Evolutionary conservation across 2,797 vertebrate genomes (phyloP), one percentile per base, ranked within the genome.

Genomic region (Ptychobarbus kaznakovi): DNA sequence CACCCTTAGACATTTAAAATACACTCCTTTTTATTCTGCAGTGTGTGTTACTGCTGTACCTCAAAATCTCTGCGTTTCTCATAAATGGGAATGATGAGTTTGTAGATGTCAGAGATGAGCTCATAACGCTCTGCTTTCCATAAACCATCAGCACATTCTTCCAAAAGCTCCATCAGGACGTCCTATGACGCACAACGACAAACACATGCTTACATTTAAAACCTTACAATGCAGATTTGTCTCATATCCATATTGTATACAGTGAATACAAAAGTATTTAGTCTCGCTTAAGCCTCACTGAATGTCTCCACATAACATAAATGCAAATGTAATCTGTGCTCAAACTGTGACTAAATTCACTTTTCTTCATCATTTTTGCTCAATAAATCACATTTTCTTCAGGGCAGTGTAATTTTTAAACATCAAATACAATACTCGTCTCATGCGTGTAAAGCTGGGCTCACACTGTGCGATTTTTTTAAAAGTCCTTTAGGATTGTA

Each of bases 91-190:
- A 99, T 99, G 79, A 99, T 98, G 88, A 99, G 97, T 87, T 98
- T 99, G 90, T 99, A 99, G 93, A 99, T 95, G 91, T 99, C 97
- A 1, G 97, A 97, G 84, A 99, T 99, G 90, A 99, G 95, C 93
- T 99, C 98, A 10, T 99, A 99, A 84, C 98, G 97, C 89, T 99
- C 98, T 0, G 98, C 98, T 93, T 99, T 99, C 98, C 98, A 99
- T 76, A 99, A 95, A 12, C 98, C 98, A 42, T 99, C 97, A 1
- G 98, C 98, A 86, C 98, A 98, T 89, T 97, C 97, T 88, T 99
- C 98, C 63, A 99, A 89, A 74, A 99, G 93, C 92, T 99, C 98
- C 96, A 98, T 96, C 74, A 99, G 92, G 75, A 99, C 98, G 0
- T 99, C 98, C 98, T 99, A 85, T 15, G n/a, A 51, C 4, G n/a